Evolutionary conservation across 2,113 vertebrate genomes (phyloP).

Genomic region (Scomber colias): DNA sequence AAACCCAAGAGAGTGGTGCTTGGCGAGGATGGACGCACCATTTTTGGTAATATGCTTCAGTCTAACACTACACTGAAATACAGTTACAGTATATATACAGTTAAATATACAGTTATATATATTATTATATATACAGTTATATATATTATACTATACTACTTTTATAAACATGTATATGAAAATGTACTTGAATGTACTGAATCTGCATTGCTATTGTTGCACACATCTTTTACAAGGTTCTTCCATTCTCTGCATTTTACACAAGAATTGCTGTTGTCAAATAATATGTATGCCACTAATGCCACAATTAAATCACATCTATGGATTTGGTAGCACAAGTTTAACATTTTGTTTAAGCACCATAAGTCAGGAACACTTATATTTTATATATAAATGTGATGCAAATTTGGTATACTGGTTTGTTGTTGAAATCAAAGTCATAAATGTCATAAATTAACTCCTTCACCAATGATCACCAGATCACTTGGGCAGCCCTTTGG

Average conservation of each 20-base stretch:
- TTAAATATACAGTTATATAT: background rate
- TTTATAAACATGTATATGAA: background rate
- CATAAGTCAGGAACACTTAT: no score
- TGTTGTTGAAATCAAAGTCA: background rate
- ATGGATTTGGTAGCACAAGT: no score
- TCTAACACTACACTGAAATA: constrained; percentile 22
- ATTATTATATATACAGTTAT: no score
- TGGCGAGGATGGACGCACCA: constrained; percentile 94
- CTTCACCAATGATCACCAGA: constrained; percentile 81
- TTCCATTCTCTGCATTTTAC: background rate
- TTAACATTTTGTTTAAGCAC: no score
- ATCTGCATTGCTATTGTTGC: no score
- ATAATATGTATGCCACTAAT: no score
- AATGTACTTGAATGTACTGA: background rate
- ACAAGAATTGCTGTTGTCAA: no score
- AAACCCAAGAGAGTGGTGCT: constrained; percentile 93
- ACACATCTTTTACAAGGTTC: background rate
- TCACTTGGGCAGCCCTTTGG: constrained; percentile 91
- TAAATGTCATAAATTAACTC: constrained; percentile 34
- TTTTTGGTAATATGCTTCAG: constrained; percentile 89
- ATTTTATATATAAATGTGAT: no score
- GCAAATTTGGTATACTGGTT: background rate
- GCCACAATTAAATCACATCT: no score
- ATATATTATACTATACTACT: background rate
- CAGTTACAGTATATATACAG: no score